Base-by-base conservation (phyloP, 1,140 invertebrate species). In the Notospermus geniculatus region DNA sequence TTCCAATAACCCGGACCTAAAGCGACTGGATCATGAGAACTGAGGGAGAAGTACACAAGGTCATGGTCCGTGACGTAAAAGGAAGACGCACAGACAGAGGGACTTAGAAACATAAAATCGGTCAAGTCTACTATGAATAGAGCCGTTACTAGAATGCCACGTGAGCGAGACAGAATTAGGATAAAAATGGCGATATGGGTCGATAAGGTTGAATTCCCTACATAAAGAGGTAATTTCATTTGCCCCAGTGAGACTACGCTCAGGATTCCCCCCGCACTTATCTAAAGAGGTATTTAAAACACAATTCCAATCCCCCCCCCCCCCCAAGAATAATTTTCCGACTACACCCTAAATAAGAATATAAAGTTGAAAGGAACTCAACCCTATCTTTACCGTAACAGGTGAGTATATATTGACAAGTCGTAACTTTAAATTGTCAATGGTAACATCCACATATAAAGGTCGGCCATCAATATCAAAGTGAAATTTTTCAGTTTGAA, bases 251-350 rank as follows among this genome's bases (percentile, higher is more conserved):
- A 17, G 30, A 41, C 60, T 58, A 39, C n/a, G 50, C 32, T 56
- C 32, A 29, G 46, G 25, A 57, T 64, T 63, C 41, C 66, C 65
- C 27, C 68, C 65, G 7, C 60, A 45, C 45, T 70, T 67, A 54
- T 70, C 65, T 54, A 67, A 23, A 4, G 52, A 29, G 23, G 29
- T 45, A 57, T 65, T 54, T n/a, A 60, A 23, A 13, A 70, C 59
- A 67, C 54, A 70, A 52, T 70, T 70, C 63, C 63, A 70, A 58
- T 70, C 68, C 1, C 68, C 65, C 11, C 28, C 45, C 2, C n/a
- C n/a, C n/a, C n/a, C n/a, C n/a, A n/a, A 70, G 15, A 46, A 70
- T 60, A 43, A 65, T 41, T 41, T 54, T 11, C 17, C 50, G 56
- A 13, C 57, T 27, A 9, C 57, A 62, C 15, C 62, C 52, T 19